A percentile compares a stretch with the other conserved stretches of the same genome.
These are phyloP conservation scores for Leptocoma aspasia DNA, from an alignment of 2,113 vertebrate species.

Conservation along the genomic window DNA sequence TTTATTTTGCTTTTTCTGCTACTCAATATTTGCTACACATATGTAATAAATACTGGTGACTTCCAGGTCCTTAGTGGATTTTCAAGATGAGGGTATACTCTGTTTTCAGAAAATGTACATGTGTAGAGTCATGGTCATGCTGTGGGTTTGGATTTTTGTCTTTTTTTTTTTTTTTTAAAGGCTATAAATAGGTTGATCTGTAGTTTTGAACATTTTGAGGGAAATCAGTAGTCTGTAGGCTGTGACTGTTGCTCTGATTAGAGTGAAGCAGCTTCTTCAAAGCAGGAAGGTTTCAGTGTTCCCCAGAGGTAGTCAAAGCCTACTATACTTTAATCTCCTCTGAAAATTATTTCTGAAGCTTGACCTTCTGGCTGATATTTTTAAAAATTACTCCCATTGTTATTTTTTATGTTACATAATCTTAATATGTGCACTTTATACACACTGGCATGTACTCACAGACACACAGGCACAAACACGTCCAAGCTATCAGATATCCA, in stretches of 20 bases:
- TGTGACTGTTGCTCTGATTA: background rate
- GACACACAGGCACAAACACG: rapidly evolving
- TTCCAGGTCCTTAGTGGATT: background rate
- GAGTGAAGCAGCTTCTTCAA: background rate
- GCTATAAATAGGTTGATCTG: background rate
- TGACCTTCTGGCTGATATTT: background rate
- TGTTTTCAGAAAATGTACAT: rapidly evolving
- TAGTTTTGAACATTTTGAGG: background rate
- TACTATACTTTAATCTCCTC: background rate
- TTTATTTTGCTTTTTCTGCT: background rate
- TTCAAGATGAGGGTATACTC: background rate
- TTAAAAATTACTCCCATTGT: background rate
- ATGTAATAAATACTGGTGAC: background rate
- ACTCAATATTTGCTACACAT: background rate
- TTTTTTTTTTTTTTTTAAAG: background rate
- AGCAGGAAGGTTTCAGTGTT: background rate
- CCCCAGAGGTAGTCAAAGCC: background rate
- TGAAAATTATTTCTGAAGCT: background rate
- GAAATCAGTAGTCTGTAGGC: background rate
- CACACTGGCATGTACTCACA: background rate
- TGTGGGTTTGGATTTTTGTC: background rate
- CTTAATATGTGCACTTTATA: background rate
- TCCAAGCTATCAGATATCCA: background rate
- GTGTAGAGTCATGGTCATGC: background rate
- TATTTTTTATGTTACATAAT: background rate